A percentile compares a stretch with the other conserved stretches of the same genome.
These are phyloP conservation scores for Vidua chalybeata DNA, from an alignment of 2,113 vertebrate species.

Conservation along the genomic window DNA sequence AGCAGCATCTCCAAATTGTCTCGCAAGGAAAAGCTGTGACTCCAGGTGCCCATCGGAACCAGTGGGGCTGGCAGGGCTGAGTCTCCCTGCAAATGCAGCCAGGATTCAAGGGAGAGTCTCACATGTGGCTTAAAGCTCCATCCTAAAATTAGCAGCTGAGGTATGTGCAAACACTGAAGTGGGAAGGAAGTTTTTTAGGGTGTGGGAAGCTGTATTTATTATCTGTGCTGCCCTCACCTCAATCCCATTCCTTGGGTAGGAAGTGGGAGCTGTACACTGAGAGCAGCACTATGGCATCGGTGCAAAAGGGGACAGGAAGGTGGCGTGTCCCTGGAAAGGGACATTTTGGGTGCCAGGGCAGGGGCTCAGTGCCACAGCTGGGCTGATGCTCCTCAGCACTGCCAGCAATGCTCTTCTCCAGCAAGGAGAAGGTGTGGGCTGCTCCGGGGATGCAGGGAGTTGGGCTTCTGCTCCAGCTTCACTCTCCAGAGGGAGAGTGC, in stretches of 20 bases:
- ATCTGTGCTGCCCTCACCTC: neutral
- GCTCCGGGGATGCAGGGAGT: neutral
- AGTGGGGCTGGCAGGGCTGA: neutral
- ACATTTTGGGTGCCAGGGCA: rapidly evolving
- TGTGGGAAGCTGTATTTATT: neutral
- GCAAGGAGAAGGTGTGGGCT: neutral
- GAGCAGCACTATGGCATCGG: rapidly evolving
- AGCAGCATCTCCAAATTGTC: neutral
- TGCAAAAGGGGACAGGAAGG: neutral
- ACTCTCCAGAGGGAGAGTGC: neutral
- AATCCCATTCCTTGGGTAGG: rapidly evolving
- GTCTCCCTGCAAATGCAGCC: neutral
- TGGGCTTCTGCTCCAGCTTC: neutral
- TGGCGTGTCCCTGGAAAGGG: rapidly evolving
- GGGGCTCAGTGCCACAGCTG: neutral
- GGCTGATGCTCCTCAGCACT: neutral
- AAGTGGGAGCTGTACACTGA: rapidly evolving
- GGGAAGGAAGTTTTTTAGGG: slow-evolving; percentile 36
- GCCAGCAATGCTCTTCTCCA: neutral
- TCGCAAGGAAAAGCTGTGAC: neutral
- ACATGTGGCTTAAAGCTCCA: neutral
- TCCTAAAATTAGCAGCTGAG: slow-evolving; percentile 9
- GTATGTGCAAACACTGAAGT: neutral
- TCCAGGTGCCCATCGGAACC: rapidly evolving
- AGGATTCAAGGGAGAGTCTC: neutral